Evolutionary conservation across 2,113 vertebrate genomes (phyloP).

Genomic region (Tamias sibiricus): DNA sequence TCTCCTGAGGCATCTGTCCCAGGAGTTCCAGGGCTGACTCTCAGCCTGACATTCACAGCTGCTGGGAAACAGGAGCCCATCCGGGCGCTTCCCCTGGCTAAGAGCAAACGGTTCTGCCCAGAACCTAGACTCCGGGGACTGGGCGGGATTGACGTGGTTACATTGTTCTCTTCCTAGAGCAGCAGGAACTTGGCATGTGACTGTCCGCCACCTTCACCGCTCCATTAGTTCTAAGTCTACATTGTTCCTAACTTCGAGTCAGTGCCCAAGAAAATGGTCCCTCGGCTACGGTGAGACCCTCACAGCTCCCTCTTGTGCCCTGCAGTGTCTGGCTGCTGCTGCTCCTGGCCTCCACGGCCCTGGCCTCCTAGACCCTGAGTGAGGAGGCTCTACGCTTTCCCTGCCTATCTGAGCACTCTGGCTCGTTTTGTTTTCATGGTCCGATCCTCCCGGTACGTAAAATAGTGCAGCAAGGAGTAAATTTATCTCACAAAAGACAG

Average conservation of each 20-base stretch:
- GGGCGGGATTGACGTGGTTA: neutral
- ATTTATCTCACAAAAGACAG: neutral
- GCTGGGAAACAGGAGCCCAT: neutral
- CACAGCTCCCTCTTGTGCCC: neutral
- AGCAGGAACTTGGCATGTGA: neutral
- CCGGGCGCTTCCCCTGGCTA: accelerated
- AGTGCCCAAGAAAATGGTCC: neutral
- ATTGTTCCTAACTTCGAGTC: neutral
- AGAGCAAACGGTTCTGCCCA: accelerated
- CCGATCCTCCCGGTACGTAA: neutral
- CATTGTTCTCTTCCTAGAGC: neutral
- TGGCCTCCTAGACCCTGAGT: neutral
- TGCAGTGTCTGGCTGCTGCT: neutral
- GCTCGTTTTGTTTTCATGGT: neutral
- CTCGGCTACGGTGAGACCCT: too few species aligned
- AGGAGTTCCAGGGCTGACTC: too few species aligned
- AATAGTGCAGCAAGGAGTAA: neutral
- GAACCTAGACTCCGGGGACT: neutral
- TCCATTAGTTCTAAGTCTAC: neutral
- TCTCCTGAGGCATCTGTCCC: neutral
- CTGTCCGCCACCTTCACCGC: neutral
- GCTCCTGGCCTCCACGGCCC: accelerated
- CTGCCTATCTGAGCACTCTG: neutral
- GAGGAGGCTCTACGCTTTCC: neutral
- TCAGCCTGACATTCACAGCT: too few species aligned